These are phyloP conservation scores for Julus scandinavius DNA, from an alignment of 2,888 invertebrate species.

Conservation along the genomic window DNA sequence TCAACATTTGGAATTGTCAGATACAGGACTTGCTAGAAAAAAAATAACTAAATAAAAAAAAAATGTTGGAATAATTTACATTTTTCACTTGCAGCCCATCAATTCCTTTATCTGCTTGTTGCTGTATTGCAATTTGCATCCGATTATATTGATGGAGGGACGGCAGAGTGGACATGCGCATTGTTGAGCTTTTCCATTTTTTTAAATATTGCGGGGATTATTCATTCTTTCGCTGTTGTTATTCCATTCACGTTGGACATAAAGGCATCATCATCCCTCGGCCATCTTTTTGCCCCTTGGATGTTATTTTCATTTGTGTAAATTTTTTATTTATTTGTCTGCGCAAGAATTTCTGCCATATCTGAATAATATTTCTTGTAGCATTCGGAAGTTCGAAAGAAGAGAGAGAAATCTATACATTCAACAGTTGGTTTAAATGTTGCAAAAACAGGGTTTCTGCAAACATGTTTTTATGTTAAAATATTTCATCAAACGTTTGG, in stretches of 20 bases:
- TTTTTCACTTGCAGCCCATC: slow-evolving; percentile 13
- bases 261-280: background rate
- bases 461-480: too few species aligned
- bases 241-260: slow-evolving; percentile 7
- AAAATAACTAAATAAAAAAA: background rate
- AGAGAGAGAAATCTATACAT: background rate
- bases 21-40: background rate
- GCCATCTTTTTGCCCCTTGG: background rate
- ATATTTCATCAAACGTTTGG: too few species aligned
- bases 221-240: slow-evolving; percentile 11
- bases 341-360: background rate
- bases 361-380: background rate
- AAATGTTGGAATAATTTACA: slow-evolving; percentile 20
- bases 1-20: background rate
- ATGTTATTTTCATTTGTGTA: slow-evolving; percentile 34
- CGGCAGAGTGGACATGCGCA: slow-evolving; percentile 19
- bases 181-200: background rate
- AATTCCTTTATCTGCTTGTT: slow-evolving; percentile 30
- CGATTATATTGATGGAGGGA: background rate
- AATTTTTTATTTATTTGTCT: background rate
- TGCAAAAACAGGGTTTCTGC: too few species aligned
- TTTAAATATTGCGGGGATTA: slow-evolving; percentile 30
- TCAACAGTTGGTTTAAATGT: too few species aligned
- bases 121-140: slow-evolving; percentile 5
- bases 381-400: background rate